Conservation (phyloP, 2,888 invertebrate genomes). For the Norana najaformis region DNA sequence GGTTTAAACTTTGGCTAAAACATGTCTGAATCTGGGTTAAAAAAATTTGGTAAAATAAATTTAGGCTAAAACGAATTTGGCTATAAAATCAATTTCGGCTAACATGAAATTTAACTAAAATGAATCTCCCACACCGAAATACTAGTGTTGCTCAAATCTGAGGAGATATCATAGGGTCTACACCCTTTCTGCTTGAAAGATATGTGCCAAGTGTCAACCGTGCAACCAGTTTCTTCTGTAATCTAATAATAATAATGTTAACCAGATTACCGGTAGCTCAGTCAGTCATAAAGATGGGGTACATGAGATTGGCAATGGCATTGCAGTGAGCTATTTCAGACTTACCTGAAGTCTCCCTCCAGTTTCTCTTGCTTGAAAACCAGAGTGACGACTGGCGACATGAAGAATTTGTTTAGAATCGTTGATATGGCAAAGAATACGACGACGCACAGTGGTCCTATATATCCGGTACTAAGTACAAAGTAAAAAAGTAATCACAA, state of each 20-base stretch:
- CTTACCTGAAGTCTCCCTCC: constrained; percentile 68
- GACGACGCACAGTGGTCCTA: constrained; percentile 67
- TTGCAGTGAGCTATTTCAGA: background rate
- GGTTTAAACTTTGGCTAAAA: too few species aligned
- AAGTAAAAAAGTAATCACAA: background rate
- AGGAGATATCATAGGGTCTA: too few species aligned
- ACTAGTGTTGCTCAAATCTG: too few species aligned
- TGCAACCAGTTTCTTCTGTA: background rate
- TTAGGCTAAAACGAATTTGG: too few species aligned
- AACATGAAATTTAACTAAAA: too few species aligned
- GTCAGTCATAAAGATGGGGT: background rate
- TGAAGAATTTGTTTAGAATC: constrained; percentile 66
- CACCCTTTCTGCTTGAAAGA: too few species aligned
- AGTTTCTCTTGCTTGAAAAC: constrained; percentile 66
- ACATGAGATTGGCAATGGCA: background rate
- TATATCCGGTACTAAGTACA: constrained; percentile 65
- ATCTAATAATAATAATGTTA: too few species aligned
- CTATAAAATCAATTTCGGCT: too few species aligned
- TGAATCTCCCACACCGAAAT: too few species aligned
- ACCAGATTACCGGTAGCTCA: too few species aligned
- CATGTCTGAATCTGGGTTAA: too few species aligned
- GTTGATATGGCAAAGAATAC: constrained; percentile 66
- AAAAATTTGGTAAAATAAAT: too few species aligned
- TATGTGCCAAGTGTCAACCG: background rate
- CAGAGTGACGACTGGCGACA: constrained; percentile 66